These are phyloP conservation scores for Coptodon rendalli DNA, from an alignment of 2,113 vertebrate genomes.

Conservation along the genomic window DNA sequence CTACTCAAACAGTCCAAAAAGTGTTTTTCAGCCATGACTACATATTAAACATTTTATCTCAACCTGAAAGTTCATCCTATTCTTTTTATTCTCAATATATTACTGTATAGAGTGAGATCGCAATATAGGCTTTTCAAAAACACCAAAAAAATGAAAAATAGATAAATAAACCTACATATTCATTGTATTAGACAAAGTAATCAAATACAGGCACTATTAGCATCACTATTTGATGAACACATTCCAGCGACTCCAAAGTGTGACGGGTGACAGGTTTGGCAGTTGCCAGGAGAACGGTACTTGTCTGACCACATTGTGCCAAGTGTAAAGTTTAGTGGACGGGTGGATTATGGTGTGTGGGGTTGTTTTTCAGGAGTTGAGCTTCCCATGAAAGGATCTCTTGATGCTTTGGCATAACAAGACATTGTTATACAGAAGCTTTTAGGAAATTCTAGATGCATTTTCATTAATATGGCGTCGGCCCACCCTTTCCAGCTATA, in stretches of 20 bases:
- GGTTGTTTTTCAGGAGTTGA: background rate
- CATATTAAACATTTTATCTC: background rate
- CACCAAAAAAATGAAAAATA: background rate
- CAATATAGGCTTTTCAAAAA: background rate
- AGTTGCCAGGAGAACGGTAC: background rate
- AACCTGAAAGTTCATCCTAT: background rate
- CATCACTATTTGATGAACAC: background rate
- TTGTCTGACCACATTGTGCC: background rate
- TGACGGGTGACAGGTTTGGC: background rate
- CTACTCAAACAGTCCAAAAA: background rate
- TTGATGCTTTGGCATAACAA: background rate
- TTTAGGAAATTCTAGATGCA: background rate
- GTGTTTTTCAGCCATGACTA: background rate
- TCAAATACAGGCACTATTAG: background rate
- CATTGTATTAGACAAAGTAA: background rate
- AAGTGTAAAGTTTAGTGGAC: background rate
- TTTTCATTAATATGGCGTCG: background rate
- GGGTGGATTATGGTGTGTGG: background rate
- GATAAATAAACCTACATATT: background rate
- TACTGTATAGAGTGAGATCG: background rate
- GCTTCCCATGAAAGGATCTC: background rate
- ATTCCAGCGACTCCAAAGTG: background rate
- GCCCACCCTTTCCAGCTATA: background rate
- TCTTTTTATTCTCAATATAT: background rate
- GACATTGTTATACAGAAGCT: background rate